Base-by-base conservation (phyloP, 1,140 invertebrate genomes). In the Pseudobourletiella spinata region DNA sequence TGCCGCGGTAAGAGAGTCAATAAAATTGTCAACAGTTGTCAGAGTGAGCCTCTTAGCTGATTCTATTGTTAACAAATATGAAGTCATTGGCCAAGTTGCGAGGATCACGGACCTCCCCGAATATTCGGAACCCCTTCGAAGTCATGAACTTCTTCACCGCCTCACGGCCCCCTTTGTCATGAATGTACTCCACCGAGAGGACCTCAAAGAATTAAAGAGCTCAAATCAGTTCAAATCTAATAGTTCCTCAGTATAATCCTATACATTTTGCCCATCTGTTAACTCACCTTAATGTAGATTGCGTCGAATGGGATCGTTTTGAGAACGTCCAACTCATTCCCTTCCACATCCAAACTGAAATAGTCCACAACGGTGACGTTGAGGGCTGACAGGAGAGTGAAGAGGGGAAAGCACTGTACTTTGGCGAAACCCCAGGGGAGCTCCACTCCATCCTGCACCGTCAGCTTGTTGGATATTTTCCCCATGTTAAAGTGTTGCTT, bases 231-330 rank as follows among this genome's bases (percentile, higher is more conserved):
- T n/a, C n/a, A n/a, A n/a, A n/a, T n/a, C n/a, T n/a, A n/a, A n/a
- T n/a, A n/a, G n/a, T n/a, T n/a, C n/a, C n/a, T n/a, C n/a, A n/a
- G n/a, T n/a, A n/a, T n/a, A n/a, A n/a, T n/a, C n/a, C n/a, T n/a
- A n/a, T n/a, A n/a, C n/a, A n/a, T n/a, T n/a, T n/a, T n/a, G n/a
- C n/a, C n/a, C n/a, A n/a, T n/a, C n/a, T n/a, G n/a, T n/a, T n/a
- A n/a, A n/a, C n/a, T 30, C 52, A 67, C 66, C 48, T 65, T 68
- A 48, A 69, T 64, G 28, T 35, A 55, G 22, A 69, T 24, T 2
- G 59, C 57, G 43, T 81, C 72, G 65, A 78, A 82, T 18, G 80
- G 80, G 57, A 82, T 78, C 0, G 79, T 80, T 69, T 76, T 71
- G 8, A 82, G 65, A 6, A 81, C 77, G 61, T 82, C 75, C 11